Evolutionary conservation across 2,888 invertebrate genomes (phyloP).

Genomic region (Diarsia dahlii): DNA sequence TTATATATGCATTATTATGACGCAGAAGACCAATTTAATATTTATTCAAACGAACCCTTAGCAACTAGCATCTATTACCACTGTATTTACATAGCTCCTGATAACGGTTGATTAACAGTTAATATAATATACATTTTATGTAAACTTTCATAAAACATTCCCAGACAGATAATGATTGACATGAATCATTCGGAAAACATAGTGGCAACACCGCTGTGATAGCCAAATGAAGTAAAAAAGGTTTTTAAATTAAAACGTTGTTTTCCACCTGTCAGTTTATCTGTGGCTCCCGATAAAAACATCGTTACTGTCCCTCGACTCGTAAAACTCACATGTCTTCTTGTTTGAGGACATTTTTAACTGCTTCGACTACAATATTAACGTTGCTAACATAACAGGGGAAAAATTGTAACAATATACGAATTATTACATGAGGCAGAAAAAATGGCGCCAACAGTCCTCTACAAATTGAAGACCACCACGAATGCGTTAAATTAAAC

Average conservation of each 20-base stretch:
- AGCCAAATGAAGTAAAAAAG: slow-evolving; percentile 38
- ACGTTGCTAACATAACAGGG: slow-evolving; percentile 5
- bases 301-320: slow-evolving; percentile 48
- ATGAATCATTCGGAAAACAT: slow-evolving; percentile 39
- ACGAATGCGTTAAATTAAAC: slow-evolving; percentile 6
- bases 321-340: slow-evolving; percentile 55
- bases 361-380: slow-evolving; percentile 27
- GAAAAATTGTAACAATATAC: neutral
- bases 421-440: slow-evolving; percentile 9
- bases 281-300: slow-evolving; percentile 58
- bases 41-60: slow-evolving; percentile 9
- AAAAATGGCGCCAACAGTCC: slow-evolving; percentile 1
- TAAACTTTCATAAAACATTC: slow-evolving; percentile 54
- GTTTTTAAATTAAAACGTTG: slow-evolving; percentile 40
- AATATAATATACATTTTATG: slow-evolving; percentile 13
- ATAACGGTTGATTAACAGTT: slow-evolving; percentile 46
- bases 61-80: slow-evolving; percentile 21
- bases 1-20: neutral
- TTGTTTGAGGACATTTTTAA: slow-evolving; percentile 49
- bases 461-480: slow-evolving; percentile 17
- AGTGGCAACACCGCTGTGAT: slow-evolving; percentile 19
- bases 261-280: slow-evolving; percentile 59
- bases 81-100: slow-evolving; percentile 52
- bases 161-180: slow-evolving; percentile 42
- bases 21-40: neutral